phyloP scores from a whole-genome alignment of 2,113 vertebrate genomes.

The Periophthalmodon schlosseri region DNA sequence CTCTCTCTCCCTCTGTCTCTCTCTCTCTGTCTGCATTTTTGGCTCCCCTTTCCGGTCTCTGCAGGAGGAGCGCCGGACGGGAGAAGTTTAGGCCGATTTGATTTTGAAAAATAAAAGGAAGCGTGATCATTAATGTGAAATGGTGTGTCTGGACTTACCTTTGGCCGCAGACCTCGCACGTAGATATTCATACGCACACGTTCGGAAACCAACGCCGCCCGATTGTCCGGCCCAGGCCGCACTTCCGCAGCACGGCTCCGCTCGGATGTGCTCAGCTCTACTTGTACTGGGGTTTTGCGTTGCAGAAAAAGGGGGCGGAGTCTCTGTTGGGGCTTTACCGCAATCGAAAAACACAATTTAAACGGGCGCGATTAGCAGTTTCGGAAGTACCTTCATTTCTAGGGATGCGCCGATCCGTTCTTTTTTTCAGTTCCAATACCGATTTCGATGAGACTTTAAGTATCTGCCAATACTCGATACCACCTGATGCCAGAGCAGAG shows the following conservation, averaged over 20 bases:
- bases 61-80: constrained; percentile 63
- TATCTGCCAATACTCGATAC: too few relatives aligned
- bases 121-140: constrained; percentile 67
- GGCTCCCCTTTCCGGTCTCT: constrained; percentile 59
- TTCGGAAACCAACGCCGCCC: constrained; percentile 47
- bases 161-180: constrained; percentile 49
- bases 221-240: constrained; percentile 34
- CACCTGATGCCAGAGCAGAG: too few relatives aligned
- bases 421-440: too few relatives aligned
- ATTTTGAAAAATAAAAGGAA: constrained; percentile 60
- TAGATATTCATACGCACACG: constrained; percentile 24
- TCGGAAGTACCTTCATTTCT: too few relatives aligned
- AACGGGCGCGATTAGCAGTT: too few relatives aligned
- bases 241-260: background rate
- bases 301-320: too few relatives aligned
- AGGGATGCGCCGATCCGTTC: too few relatives aligned
- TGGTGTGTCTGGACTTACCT: constrained; percentile 67
- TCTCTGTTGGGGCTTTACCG: too few relatives aligned
- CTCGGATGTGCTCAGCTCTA: background rate
- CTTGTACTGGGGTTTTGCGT: too few relatives aligned
- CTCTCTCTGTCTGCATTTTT: constrained; percentile 42
- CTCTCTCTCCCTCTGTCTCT: constrained; percentile 41
- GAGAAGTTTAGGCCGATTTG: constrained; percentile 70
- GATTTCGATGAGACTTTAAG: too few relatives aligned
- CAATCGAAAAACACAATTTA: too few relatives aligned